phyloP scores from a whole-genome alignment of 2,888 invertebrate species.

The Callosobruchus maculatus region DNA sequence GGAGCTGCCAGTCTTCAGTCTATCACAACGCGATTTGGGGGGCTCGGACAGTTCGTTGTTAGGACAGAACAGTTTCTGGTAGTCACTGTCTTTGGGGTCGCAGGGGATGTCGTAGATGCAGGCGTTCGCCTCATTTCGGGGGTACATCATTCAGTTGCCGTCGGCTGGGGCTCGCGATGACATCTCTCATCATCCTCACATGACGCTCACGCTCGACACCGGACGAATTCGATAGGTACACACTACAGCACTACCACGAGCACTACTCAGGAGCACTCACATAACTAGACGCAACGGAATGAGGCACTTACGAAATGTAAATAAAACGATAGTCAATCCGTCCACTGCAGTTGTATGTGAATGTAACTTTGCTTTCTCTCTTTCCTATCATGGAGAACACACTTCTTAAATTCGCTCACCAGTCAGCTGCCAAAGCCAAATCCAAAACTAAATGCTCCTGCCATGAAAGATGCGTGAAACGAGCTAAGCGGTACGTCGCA shows the following conservation, averaged over 20 bases:
- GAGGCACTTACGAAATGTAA: neutral
- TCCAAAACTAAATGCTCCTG: neutral
- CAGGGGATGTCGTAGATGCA: slow-evolving; percentile 48
- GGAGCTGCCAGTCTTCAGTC: slow-evolving; percentile 68
- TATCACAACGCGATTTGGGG: slow-evolving; percentile 48
- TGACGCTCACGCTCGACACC: neutral
- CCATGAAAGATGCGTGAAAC: neutral
- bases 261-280: neutral
- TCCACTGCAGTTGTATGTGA: too few species aligned
- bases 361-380: neutral
- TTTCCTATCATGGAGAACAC: neutral
- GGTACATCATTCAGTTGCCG: slow-evolving; percentile 28
- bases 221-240: neutral
- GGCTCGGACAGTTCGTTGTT: slow-evolving; percentile 48
- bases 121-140: neutral
- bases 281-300: neutral
- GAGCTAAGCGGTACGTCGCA: neutral
- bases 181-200: neutral
- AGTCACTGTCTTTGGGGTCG: slow-evolving; percentile 44
- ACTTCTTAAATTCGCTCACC: neutral
- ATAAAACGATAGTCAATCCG: neutral
- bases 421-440: neutral
- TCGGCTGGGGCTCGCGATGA: neutral
- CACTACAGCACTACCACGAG: neutral
- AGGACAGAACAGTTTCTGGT: slow-evolving; percentile 45